Evolutionary conservation across 1,140 invertebrate genomes (phyloP), one percentile per base, ranked within the genome.

Genomic region (Stenopsyche tienmushanensis): DNA sequence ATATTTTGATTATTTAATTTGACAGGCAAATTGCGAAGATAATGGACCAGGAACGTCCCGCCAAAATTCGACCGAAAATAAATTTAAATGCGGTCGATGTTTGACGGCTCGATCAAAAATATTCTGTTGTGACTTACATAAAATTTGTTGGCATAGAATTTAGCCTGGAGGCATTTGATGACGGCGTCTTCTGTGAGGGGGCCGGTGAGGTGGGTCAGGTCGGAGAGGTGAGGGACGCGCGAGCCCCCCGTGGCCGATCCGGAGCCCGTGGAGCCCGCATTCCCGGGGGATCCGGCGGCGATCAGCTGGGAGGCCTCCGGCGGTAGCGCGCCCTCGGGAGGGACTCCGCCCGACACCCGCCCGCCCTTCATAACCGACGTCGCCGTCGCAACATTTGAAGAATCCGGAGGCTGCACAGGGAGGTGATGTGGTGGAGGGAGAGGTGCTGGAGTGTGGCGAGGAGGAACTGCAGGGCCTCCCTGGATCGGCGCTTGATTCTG

Each of bases 101-200:
- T 34, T n/a, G n/a, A n/a, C n/a, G n/a, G n/a, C n/a, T n/a, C n/a
- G n/a, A n/a, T n/a, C n/a, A n/a, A n/a, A n/a, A n/a, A n/a, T n/a
- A n/a, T 34, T 34, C 29, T 5, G 29, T 13, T 5, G 5, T 34
- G 67, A 88, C 90, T 90, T 79, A 97, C 94, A 81, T 93, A 94
- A 73, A 91, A 94, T 71, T 93, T 89, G 54, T 90, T 86, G 50
- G 89, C 87, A 69, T 87, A 88, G 79, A 96, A 97, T 69, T 94
- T 83, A 9, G 92, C 88, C 71, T 96, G 93, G 20, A 97, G 83
- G 71, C 92, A 93, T 75, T 92, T 89, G 73, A 96, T 89, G 0
- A 97, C 89, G 26, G 93, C 92, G 75, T 97, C 93, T 76, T 97
- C 95, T 10, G 93, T 97, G 41, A 97, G 85, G 41, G 94, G 94